Conservation (phyloP, 2,888 invertebrate species). For the Orgyia antiqua region DNA sequence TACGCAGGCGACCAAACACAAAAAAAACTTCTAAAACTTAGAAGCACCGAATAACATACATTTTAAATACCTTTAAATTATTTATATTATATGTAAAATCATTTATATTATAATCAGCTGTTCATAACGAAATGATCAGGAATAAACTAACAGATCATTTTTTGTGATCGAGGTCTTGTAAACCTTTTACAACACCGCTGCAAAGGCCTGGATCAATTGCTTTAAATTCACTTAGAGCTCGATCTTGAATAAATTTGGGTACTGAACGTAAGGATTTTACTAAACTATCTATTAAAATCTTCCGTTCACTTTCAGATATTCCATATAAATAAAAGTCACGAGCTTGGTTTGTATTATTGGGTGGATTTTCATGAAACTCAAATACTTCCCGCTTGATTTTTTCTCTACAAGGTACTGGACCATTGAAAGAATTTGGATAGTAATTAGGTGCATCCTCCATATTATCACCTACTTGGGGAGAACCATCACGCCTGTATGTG, state of each 20-base stretch:
- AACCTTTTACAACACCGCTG: no score
- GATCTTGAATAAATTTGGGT: neutral
- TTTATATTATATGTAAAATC: no score
- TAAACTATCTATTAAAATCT: slow-evolving; percentile 88
- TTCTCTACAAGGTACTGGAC: slow-evolving; percentile 83
- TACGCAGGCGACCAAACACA: no score
- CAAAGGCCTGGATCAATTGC: neutral
- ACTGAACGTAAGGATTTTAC: neutral
- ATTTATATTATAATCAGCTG: no score
- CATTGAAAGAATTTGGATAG: slow-evolving; percentile 95
- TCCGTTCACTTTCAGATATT: slow-evolving; percentile 84
- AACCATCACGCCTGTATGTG: slow-evolving; percentile 93
- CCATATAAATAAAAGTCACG: slow-evolving; percentile 86
- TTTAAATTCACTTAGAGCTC: no score
- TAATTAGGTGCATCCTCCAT: slow-evolving; percentile 94
- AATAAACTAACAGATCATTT: no score
- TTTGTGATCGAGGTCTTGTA: no score
- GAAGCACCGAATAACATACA: no score
- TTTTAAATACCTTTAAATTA: no score
- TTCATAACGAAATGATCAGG: no score
- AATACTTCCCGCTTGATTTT: slow-evolving; percentile 72
- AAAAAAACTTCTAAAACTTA: no score
- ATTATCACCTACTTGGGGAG: slow-evolving; percentile 85
- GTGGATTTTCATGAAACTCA: slow-evolving; percentile 81
- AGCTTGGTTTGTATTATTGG: slow-evolving; percentile 92